Evolutionary conservation across 2,888 invertebrate genomes (phyloP).

Genomic region (Drosophila diplacantha): DNA sequence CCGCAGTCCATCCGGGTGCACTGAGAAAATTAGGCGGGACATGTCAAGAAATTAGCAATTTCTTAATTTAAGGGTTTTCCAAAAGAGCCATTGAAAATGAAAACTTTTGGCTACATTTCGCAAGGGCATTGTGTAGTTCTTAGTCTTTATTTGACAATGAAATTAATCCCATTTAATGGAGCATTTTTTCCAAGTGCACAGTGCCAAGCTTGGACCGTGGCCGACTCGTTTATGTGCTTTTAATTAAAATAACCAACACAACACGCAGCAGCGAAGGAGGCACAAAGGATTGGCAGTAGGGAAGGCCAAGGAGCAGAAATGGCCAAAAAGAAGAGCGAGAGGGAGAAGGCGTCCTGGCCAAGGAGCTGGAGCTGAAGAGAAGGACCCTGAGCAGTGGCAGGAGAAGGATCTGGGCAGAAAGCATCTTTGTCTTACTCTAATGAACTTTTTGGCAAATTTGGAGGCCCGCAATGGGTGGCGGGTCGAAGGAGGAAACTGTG

Average conservation of each 20-base stretch:
- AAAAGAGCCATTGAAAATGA: neutral
- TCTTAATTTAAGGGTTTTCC: no score
- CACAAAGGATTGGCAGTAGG: slow-evolving; percentile 26
- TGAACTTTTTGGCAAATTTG: slow-evolving; percentile 57
- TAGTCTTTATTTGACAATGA: neutral
- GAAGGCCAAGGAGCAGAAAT: slow-evolving; percentile 12
- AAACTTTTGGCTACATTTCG: neutral
- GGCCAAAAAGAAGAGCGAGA: slow-evolving; percentile 1
- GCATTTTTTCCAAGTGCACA: neutral
- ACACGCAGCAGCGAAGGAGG: slow-evolving; percentile 30
- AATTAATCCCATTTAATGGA: no score
- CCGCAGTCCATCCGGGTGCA: slow-evolving; percentile 1
- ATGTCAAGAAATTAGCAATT: accelerated
- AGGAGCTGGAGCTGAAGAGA: neutral
- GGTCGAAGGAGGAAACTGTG: slow-evolving; percentile 3
- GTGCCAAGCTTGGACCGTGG: slow-evolving; percentile 21
- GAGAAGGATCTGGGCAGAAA: slow-evolving; percentile 4
- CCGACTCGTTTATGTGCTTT: slow-evolving; percentile 53
- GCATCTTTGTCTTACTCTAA: slow-evolving; percentile 51
- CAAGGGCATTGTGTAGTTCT: no score
- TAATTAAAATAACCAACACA: slow-evolving; percentile 58
- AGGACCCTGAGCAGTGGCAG: slow-evolving; percentile 1
- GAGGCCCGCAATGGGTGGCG: slow-evolving; percentile 40
- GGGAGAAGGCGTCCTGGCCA: neutral
- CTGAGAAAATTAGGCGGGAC: neutral